Percentiles rank a stretch among this genome's conserved stretches.
phyloP scores from a whole-genome alignment of 92 coral and sea anemone species.

The Hydrozoanthus gracilis region DNA sequence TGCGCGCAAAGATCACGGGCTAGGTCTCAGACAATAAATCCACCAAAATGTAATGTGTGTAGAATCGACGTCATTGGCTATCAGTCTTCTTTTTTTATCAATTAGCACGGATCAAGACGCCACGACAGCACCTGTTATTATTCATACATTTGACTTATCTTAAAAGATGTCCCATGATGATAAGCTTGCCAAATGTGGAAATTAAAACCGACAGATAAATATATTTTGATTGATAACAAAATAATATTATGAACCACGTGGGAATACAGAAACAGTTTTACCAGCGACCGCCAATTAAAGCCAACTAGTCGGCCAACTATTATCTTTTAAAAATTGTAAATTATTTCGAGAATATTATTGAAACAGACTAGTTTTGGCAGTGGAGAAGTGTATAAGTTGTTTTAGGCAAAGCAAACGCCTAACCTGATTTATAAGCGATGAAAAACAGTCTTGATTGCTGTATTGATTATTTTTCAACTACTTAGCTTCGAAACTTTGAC shows the following conservation, averaged over 20 bases:
- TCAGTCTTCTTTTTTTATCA: not conserved
- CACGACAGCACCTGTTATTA: conserved; percentile 1
- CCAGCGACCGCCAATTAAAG: conserved; percentile 6
- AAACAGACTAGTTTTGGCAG: too few species aligned
- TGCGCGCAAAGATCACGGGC: too few species aligned
- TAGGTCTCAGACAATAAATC: too few species aligned
- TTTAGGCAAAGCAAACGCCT: too few species aligned
- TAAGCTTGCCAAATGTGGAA: not conserved
- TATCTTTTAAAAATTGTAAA: not conserved
- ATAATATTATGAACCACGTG: conserved; percentile 2
- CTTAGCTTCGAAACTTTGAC: too few species aligned
- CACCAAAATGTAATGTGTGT: too few species aligned
- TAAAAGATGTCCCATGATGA: not conserved
- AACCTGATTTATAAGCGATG: too few species aligned
- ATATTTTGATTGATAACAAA: not conserved
- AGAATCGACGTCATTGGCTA: too few species aligned
- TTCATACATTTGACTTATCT: not conserved
- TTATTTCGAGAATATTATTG: too few species aligned
- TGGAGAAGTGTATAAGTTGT: too few species aligned
- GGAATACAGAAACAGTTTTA: conserved; percentile 6
- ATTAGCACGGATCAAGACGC: not conserved
- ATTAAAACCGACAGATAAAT: conserved; percentile 6
- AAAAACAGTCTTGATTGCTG: too few species aligned
- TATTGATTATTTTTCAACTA: too few species aligned
- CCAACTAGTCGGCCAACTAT: conserved; percentile 10